These are phyloP conservation scores for Ochotona curzoniae DNA, from an alignment of 2,113 vertebrate species.

Conservation along the genomic window DNA sequence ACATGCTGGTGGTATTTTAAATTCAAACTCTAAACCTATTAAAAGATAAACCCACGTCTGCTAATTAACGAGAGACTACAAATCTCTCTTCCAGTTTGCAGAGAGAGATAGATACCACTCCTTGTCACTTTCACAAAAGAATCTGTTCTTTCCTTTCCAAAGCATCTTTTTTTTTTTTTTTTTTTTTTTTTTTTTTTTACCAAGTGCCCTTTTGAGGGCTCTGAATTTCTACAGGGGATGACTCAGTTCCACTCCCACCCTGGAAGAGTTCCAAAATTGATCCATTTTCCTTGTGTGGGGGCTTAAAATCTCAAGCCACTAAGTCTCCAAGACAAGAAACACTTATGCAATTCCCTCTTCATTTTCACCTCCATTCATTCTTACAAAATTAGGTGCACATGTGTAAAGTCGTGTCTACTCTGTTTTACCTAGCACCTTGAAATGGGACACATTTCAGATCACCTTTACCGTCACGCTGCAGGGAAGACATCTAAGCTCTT, in stretches of 20 bases:
- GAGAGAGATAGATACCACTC: background rate
- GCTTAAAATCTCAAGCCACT: background rate
- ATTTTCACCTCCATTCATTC: background rate
- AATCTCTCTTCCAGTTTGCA: background rate
- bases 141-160: background rate
- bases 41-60: background rate
- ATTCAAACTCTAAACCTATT: constrained; percentile 16
- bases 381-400: background rate
- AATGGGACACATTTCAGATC: background rate
- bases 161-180: no score
- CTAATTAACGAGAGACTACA: background rate
- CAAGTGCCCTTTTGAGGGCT: background rate
- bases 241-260: background rate
- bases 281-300: background rate
- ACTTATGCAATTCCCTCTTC: background rate
- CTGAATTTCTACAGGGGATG: background rate
- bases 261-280: background rate
- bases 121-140: background rate
- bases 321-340: background rate
- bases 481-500: background rate
- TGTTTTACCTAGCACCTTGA: background rate
- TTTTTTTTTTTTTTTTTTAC: no score
- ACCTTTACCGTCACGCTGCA: background rate
- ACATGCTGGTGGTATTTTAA: background rate
- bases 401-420: constrained; percentile 20